Percentiles rank a stretch among this genome's conserved stretches.
These are phyloP conservation scores for Protosalanx chinensis DNA, from an alignment of 2,797 vertebrate genomes.

Conservation along the genomic window DNA sequence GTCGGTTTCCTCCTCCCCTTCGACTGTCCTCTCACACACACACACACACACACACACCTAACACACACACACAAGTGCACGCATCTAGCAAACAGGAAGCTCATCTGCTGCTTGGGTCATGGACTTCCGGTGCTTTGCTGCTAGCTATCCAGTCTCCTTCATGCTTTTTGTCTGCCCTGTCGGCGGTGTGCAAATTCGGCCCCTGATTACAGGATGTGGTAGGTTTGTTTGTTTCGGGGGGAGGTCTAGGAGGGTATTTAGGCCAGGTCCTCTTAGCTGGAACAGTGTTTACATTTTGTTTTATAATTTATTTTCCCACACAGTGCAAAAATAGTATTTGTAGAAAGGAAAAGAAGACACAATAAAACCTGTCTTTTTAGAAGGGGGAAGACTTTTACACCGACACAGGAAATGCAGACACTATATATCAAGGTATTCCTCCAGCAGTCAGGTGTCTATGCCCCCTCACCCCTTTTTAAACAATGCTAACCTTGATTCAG, in stretches of 20 bases:
- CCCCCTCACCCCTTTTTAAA: too few relatives aligned
- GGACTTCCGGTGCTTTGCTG: neutral
- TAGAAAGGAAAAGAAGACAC: too few relatives aligned
- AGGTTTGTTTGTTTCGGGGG: too few relatives aligned
- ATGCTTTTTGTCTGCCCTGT: neutral
- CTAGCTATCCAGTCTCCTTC: neutral
- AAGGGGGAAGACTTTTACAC: too few relatives aligned
- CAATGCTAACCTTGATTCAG: neutral
- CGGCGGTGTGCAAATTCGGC: neutral
- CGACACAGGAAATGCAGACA: neutral
- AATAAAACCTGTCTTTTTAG: too few relatives aligned
- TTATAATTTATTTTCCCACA: too few relatives aligned
- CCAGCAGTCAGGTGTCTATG: constrained; percentile 3
- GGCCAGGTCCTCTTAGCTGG: too few relatives aligned
- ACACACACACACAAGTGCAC: too few relatives aligned
- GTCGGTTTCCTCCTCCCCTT: constrained; percentile 51
- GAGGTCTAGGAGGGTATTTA: too few relatives aligned
- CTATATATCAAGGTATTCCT: neutral
- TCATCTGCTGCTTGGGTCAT: neutral
- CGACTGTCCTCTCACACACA: neutral
- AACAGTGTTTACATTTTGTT: too few relatives aligned
- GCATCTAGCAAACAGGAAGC: neutral
- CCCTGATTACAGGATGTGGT: neutral
- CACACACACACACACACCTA: neutral
- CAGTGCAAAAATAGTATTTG: too few relatives aligned